These are phyloP conservation scores for Acropternis orthonyx DNA, from an alignment of 2,797 vertebrate genomes.

Conservation along the genomic window DNA sequence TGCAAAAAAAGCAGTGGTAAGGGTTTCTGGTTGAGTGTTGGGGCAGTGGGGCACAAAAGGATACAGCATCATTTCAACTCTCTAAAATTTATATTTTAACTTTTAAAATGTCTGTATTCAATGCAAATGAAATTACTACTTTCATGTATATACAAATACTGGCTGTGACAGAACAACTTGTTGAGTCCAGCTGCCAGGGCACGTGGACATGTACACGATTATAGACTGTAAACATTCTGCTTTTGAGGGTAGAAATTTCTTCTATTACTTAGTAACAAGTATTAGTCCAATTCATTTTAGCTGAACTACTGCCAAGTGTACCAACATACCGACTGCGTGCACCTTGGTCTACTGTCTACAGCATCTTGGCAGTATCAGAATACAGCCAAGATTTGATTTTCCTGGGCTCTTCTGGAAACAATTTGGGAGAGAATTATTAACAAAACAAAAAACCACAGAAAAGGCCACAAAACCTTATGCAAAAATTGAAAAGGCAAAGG, in stretches of 20 bases:
- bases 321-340: too few species aligned
- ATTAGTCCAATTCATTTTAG: neutral
- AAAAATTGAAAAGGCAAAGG: neutral
- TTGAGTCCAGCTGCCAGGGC: neutral
- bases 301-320: neutral
- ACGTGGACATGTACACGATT: rapidly evolving
- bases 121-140: neutral
- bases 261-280: neutral
- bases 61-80: neutral
- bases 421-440: neutral
- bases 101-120: neutral
- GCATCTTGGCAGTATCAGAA: neutral
- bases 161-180: neutral
- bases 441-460: neutral
- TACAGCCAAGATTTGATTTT: neutral
- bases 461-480: neutral
- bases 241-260: neutral
- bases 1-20: neutral
- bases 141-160: neutral
- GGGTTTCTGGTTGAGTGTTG: neutral
- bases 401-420: neutral
- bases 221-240: neutral
- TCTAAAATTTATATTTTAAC: neutral
- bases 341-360: neutral
- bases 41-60: neutral